These are phyloP conservation scores for Xestia sexstrigata DNA, from an alignment of 2,888 invertebrate species.

Conservation along the genomic window DNA sequence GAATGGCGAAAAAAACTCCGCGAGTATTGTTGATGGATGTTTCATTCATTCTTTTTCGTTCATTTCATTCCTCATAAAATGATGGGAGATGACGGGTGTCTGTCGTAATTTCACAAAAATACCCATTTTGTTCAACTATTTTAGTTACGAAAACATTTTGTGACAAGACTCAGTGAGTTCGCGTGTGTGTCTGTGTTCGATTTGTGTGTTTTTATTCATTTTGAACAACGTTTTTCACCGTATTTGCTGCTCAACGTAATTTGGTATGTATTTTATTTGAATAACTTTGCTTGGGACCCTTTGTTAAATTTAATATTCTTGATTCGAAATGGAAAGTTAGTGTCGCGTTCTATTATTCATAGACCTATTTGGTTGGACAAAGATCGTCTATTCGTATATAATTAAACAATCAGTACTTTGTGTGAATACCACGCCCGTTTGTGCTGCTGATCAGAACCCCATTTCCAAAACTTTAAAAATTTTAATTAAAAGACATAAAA, in stretches of 20 bases:
- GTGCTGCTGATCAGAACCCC: conserved; percentile 9
- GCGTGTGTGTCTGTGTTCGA: conserved; percentile 63
- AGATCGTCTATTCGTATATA: conserved; percentile 24
- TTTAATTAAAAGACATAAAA: conserved; percentile 20
- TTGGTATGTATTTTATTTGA: conserved; percentile 65
- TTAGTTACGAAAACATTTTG: conserved; percentile 66
- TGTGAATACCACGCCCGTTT: conserved; percentile 57
- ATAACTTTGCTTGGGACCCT: conserved; percentile 44
- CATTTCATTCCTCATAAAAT: conserved; percentile 70
- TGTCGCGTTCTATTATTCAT: conserved; percentile 53
- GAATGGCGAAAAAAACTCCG: conserved; percentile 60
- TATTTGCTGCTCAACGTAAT: conserved; percentile 65
- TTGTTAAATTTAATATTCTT: conserved; percentile 54
- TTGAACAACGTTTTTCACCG: conserved; percentile 57
- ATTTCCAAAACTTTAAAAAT: not conserved
- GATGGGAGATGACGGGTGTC: conserved; percentile 66
- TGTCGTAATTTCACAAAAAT: conserved; percentile 62
- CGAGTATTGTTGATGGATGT: conserved; percentile 52
- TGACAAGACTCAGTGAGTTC: conserved; percentile 66
- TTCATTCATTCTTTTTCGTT: conserved; percentile 63
- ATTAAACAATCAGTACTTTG: conserved; percentile 34
- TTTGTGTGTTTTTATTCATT: conserved; percentile 64
- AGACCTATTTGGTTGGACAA: conserved; percentile 24
- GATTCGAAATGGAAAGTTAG: conserved; percentile 57
- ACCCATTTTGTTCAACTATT: conserved; percentile 67